These are phyloP conservation scores for Drosophila ustulata DNA, from an alignment of 2,888 invertebrate species.

Conservation along the genomic window DNA sequence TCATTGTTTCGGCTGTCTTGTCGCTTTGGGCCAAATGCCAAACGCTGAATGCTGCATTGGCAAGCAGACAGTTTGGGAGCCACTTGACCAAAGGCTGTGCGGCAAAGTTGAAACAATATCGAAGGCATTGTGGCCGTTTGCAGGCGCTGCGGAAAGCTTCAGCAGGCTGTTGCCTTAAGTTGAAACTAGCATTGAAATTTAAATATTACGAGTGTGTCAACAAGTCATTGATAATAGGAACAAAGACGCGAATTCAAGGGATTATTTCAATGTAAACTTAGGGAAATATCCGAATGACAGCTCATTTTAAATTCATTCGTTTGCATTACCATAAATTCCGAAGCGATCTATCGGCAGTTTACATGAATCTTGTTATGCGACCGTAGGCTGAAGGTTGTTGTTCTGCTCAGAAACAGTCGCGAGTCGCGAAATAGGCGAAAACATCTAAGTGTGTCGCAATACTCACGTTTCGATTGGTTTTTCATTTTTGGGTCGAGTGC, in stretches of 20 bases:
- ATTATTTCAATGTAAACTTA: background rate
- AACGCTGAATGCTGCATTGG: constrained; percentile 34
- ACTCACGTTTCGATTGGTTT: constrained; percentile 40
- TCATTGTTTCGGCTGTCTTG: constrained; percentile 40
- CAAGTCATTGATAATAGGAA: background rate
- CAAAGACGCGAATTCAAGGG: background rate
- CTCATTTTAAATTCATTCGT: constrained; percentile 29
- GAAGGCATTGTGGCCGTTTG: constrained; percentile 20
- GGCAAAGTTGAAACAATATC: constrained; percentile 66
- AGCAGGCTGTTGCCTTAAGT: background rate
- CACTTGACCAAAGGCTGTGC: constrained; percentile 63
- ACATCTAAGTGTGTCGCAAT: constrained; percentile 35
- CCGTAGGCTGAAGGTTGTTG: constrained; percentile 44
- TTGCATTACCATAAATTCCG: constrained; percentile 62
- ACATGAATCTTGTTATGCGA: constrained; percentile 40
- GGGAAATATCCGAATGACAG: background rate
- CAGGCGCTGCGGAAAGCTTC: constrained; percentile 18
- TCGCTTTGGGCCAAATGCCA: constrained; percentile 66
- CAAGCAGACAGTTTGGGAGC: constrained; percentile 62
- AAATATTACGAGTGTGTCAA: background rate
- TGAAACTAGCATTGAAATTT: background rate
- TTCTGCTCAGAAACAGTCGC: constrained; percentile 39
- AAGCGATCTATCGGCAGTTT: constrained; percentile 49
- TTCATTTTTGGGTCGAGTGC: constrained; percentile 66
- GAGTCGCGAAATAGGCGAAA: constrained; percentile 37